Conservation (phyloP, 2,797 vertebrate genomes). For the Aerospiza tachiro region DNA sequence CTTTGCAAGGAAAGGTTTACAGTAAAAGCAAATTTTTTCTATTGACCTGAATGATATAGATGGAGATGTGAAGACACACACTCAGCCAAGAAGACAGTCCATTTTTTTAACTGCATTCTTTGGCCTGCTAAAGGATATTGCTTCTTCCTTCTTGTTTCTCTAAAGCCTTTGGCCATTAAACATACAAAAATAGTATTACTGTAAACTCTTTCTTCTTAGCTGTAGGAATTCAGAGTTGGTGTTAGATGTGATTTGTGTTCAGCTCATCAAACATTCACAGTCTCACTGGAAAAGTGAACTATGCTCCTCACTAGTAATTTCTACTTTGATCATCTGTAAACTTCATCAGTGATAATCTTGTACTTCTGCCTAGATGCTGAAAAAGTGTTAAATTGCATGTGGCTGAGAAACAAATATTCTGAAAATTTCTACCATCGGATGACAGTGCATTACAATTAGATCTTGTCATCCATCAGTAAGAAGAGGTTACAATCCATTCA, state of each 20-base stretch:
- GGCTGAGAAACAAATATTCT: background rate
- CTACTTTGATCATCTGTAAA: background rate
- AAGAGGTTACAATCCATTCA: conserved; percentile 5
- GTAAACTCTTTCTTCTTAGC: background rate
- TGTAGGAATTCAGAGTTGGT: background rate
- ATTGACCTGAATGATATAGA: background rate
- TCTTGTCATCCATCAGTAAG: background rate
- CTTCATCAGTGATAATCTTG: background rate
- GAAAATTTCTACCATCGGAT: background rate
- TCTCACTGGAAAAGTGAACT: background rate
- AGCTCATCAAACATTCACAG: background rate
- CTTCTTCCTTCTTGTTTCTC: background rate
- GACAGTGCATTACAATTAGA: background rate
- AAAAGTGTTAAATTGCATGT: background rate
- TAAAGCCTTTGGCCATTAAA: background rate
- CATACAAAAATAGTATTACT: background rate
- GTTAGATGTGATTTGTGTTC: background rate
- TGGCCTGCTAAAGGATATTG: background rate
- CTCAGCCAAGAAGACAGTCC: background rate
- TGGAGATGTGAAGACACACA: background rate
- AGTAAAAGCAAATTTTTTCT: background rate
- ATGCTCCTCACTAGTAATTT: background rate
- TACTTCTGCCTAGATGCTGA: background rate
- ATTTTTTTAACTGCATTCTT: background rate
- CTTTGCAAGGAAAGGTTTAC: background rate